phyloP scores from a whole-genome alignment of 1,140 invertebrate genomes.

The Penaeus vannamei region DNA sequence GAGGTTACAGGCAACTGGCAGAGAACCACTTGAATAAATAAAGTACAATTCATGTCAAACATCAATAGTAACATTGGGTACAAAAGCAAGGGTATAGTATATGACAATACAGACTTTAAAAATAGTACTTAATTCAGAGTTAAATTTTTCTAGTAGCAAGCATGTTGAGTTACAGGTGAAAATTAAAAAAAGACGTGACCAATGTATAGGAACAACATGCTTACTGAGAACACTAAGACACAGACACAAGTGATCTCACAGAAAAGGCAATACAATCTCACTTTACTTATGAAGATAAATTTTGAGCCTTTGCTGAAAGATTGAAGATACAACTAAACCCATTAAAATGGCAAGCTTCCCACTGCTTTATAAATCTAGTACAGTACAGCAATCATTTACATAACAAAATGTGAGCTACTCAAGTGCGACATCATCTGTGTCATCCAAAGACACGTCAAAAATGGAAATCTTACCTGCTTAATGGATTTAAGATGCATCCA shows the following conservation, averaged over 20 bases:
- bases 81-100: constrained; percentile 61
- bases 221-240: constrained; percentile 62
- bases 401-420: neutral
- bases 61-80: constrained; percentile 62
- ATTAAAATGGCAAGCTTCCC: constrained; percentile 59
- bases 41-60: constrained; percentile 58
- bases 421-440: too few relatives aligned
- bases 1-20: constrained; percentile 47
- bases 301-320: constrained; percentile 52
- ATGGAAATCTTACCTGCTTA: constrained; percentile 54
- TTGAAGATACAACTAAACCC: constrained; percentile 55
- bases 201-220: constrained; percentile 47
- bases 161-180: constrained; percentile 50
- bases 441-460: constrained; percentile 9
- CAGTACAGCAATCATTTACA: too few relatives aligned
- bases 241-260: constrained; percentile 61
- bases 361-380: neutral
- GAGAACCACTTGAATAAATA: constrained; percentile 58
- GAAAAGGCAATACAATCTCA: constrained; percentile 45
- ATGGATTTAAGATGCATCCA: constrained; percentile 56
- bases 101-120: constrained; percentile 60
- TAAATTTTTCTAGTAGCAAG: constrained; percentile 62
- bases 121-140: constrained; percentile 54
- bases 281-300: neutral
- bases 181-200: constrained; percentile 12